Conservation (phyloP, 2,888 invertebrate species). For the Zootermopsis nevadensis region DNA sequence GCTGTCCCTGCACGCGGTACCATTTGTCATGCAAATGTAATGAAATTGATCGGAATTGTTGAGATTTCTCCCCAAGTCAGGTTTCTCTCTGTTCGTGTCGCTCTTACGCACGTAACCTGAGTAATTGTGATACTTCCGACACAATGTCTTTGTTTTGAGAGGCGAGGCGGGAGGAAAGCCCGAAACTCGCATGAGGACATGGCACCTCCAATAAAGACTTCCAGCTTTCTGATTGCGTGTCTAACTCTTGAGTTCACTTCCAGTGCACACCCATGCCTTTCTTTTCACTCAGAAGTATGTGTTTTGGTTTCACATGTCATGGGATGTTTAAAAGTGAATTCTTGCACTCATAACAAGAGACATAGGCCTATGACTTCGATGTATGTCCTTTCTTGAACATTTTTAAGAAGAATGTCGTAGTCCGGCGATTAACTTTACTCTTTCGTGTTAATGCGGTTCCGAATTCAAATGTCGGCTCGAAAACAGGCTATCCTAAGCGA, state of each 20-base stretch:
- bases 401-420: too few species aligned
- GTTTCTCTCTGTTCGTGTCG: not conserved
- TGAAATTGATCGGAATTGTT: not conserved
- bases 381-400: too few species aligned
- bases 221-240: not conserved
- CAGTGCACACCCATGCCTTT: too few species aligned
- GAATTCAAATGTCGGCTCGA: too few species aligned
- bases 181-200: not conserved
- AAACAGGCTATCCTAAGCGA: too few species aligned
- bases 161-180: not conserved
- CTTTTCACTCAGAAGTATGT: too few species aligned
- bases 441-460: too few species aligned
- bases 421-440: too few species aligned
- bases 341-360: too few species aligned
- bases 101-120: not conserved
- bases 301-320: too few species aligned
- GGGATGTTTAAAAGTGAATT: too few species aligned
- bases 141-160: not conserved
- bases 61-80: not conserved
- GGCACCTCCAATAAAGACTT: slow-evolving; percentile 1
- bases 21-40: not conserved
- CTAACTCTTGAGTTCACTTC: not conserved
- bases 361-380: too few species aligned
- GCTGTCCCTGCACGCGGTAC: not conserved
- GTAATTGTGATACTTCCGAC: not conserved